A percentile compares a stretch with the other conserved stretches of the same genome.
phyloP scores from a whole-genome alignment of 2,888 invertebrate species.

The Mayetiola destructor region DNA sequence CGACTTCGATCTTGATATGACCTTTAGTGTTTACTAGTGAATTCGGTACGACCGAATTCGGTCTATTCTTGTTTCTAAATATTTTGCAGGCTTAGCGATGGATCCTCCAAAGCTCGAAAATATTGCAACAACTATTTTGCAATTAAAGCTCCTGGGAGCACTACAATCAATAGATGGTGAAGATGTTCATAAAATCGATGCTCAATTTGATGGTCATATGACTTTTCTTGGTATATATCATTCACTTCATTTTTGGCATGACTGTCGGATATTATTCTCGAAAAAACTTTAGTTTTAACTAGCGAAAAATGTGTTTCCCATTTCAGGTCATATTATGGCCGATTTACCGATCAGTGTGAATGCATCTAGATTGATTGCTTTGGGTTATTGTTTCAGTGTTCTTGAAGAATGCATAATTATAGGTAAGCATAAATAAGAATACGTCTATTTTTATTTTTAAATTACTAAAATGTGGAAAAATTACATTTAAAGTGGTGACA shows the following conservation, averaged over 20 bases:
- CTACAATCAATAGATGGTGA: constrained; percentile 42
- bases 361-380: constrained; percentile 65
- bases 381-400: constrained; percentile 75
- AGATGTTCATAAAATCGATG: constrained; percentile 37
- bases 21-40: too few species aligned
- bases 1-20: too few species aligned
- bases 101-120: constrained; percentile 74
- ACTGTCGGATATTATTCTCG: too few species aligned
- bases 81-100: constrained; percentile 60
- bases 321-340: constrained; percentile 69
- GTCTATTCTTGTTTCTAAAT: too few species aligned
- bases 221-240: constrained; percentile 81
- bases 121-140: constrained; percentile 66
- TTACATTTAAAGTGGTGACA: background rate
- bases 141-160: constrained; percentile 55
- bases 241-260: too few species aligned
- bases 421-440: constrained; percentile 42
- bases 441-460: background rate
- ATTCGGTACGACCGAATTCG: too few species aligned
- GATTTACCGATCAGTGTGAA: constrained; percentile 68
- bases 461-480: background rate
- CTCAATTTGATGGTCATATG: constrained; percentile 60
- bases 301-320: too few species aligned
- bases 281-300: too few species aligned
- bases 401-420: constrained; percentile 76